These are phyloP conservation scores for Aporophyla nigra DNA, from an alignment of 2,888 invertebrate species.

Conservation along the genomic window DNA sequence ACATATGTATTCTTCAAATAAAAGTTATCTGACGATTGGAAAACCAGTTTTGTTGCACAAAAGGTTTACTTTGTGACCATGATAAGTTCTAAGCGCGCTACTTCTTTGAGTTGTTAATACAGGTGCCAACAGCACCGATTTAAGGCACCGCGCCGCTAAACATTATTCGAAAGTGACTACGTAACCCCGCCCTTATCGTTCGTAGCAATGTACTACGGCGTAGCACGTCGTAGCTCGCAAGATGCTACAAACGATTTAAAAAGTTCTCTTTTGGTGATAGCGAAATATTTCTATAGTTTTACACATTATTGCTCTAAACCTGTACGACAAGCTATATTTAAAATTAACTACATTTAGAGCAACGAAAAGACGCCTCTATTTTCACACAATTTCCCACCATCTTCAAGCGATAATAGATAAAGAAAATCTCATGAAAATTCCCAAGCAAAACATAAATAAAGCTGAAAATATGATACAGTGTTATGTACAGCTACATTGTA, in stretches of 20 bases:
- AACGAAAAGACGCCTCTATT: neutral
- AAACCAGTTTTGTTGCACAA: neutral
- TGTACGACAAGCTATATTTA: neutral
- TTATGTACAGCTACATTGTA: conserved; percentile 50
- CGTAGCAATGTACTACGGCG: conserved; percentile 35
- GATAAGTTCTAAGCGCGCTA: neutral
- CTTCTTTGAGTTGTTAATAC: conserved; percentile 6
- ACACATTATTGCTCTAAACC: no score
- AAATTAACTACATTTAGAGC: neutral
- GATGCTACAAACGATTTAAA: conserved; percentile 4
- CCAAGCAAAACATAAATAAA: conserved; percentile 59
- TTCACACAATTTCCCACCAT: conserved; percentile 9
- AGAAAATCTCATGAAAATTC: conserved; percentile 43
- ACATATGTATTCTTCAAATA: neutral
- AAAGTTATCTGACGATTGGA: neutral
- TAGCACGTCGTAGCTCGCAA: conserved; percentile 11
- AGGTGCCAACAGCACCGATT: neutral
- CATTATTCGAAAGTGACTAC: conserved; percentile 10
- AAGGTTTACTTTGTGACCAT: neutral
- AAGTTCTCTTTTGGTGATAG: neutral
- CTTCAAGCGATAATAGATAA: conserved; percentile 22
- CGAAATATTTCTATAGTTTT: neutral
- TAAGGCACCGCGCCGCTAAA: neutral
- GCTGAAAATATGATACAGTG: conserved; percentile 62
- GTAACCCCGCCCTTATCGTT: neutral